Evolutionary conservation across 1,140 invertebrate species (phyloP).

Genomic region (Calliphora vicina): DNA sequence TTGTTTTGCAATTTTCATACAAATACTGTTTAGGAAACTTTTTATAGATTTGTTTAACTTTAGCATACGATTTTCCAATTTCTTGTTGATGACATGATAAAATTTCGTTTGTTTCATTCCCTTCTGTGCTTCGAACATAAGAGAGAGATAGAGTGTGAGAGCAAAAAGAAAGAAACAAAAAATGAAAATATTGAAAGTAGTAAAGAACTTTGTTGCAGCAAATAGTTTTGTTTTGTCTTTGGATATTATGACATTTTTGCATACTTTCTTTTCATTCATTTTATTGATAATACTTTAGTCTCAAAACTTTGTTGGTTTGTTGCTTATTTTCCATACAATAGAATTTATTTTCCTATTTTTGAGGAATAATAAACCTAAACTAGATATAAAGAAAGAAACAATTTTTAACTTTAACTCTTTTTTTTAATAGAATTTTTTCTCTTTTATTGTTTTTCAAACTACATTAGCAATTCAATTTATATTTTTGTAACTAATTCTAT

Average conservation of each 20-base stretch:
- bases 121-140: neutral
- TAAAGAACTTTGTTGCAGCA: conserved; percentile 16
- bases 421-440: neutral
- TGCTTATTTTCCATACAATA: too few relatives aligned
- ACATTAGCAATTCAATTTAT: neutral
- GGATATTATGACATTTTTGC: conserved; percentile 25
- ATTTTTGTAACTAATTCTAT: neutral
- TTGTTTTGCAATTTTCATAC: conserved; percentile 31
- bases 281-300: conserved; percentile 27
- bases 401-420: too few relatives aligned
- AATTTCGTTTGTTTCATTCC: conserved; percentile 3
- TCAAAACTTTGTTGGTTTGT: conserved; percentile 2
- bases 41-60: neutral
- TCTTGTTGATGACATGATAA: conserved; percentile 34
- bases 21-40: conserved; percentile 6
- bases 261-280: conserved; percentile 12
- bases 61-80: conserved; percentile 36
- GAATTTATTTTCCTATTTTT: neutral
- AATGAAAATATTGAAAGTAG: neutral
- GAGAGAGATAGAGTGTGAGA: too few relatives aligned
- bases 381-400: too few relatives aligned
- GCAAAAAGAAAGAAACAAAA: too few relatives aligned
- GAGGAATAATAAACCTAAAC: neutral
- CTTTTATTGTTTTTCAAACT: neutral
- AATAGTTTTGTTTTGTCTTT: conserved; percentile 29